phyloP scores from a whole-genome alignment of 2,888 invertebrate species.

The Argyra leucocephala region DNA sequence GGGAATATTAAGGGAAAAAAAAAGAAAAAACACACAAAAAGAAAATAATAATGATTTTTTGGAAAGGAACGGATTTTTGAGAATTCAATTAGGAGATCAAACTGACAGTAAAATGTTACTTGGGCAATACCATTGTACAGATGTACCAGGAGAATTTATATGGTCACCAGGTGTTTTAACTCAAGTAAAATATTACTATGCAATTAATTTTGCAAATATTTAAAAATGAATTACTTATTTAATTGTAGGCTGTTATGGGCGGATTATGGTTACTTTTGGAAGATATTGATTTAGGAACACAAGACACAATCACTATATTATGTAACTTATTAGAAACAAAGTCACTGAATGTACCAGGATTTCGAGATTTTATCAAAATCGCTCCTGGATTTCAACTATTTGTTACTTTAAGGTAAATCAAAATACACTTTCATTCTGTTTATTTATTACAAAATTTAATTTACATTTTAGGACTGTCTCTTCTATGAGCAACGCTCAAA shows the following conservation, averaged over 20 bases:
- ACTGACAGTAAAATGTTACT: constrained; percentile 91
- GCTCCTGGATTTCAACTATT: constrained; percentile 86
- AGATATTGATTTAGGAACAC: constrained; percentile 88
- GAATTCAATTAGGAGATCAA: constrained; percentile 93
- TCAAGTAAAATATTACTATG: constrained; percentile 49
- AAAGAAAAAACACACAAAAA: constrained; percentile 20
- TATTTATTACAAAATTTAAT: not conserved
- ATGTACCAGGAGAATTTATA: constrained; percentile 92
- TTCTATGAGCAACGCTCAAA: constrained; percentile 38
- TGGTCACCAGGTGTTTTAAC: constrained; percentile 95
- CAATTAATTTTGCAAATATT: not conserved
- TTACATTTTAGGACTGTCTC: constrained; percentile 35
- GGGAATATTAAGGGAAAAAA: constrained; percentile 19
- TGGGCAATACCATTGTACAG: constrained; percentile 75
- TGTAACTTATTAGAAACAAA: constrained; percentile 76
- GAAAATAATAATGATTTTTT: constrained; percentile 7
- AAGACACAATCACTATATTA: constrained; percentile 83
- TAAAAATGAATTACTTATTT: not conserved
- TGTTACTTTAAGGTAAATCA: constrained; percentile 68
- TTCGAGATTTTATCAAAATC: constrained; percentile 69
- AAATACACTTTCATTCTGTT: constrained; percentile 4
- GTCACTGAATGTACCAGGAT: constrained; percentile 76
- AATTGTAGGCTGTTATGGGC: constrained; percentile 59
- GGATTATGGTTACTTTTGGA: constrained; percentile 90
- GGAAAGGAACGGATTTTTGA: constrained; percentile 51